Base-by-base conservation (phyloP, 2,888 invertebrate genomes). In the Cryptus armator region DNA sequence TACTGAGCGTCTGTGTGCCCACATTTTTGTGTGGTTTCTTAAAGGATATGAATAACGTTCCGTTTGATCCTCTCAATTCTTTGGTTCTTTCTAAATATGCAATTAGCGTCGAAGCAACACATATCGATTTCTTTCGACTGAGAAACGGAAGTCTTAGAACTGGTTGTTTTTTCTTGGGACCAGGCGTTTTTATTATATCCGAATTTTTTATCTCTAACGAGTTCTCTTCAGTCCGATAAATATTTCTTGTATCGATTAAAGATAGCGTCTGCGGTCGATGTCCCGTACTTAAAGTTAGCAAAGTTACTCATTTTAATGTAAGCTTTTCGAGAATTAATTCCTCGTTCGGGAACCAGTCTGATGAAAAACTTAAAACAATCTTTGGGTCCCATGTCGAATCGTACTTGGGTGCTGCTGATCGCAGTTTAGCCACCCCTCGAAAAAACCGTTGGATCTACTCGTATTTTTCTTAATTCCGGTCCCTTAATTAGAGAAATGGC, bases 231-330 rank as follows among this genome's bases (percentile, higher is more conserved):
- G n/a, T n/a, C n/a, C n/a, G n/a, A n/a, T n/a, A n/a, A n/a, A n/a
- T n/a, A n/a, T n/a, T n/a, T n/a, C n/a, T n/a, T n/a, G n/a, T n/a
- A 9, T 82, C 84, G 0, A 86, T 87, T 19, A 79, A 59, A 0
- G 84, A 75, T 10, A 89, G 9, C 0, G 87, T 87, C 19, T 88
- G 88, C 2, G 82, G 24, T 43, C 85, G 72, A 43, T 86, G 86
- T 0, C 85, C 86, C 9, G 86, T 86, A 0, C 29, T 70, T 16
- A 88, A 66, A 0, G 87, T 81, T 9, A 88, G 29, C 14, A 88
- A 43, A 0, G 83, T 78, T 1, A 56, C 67, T 14, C 81, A 7
- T 14, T 86, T 86, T 3, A 74, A 37, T 9, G 86, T 77, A 0
- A 88, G 46, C 32, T 70, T 19, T 51, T 80, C 59, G n/a, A 85